Conservation (phyloP, 2,797 vertebrate species). For the Tiaroga cobitis region DNA sequence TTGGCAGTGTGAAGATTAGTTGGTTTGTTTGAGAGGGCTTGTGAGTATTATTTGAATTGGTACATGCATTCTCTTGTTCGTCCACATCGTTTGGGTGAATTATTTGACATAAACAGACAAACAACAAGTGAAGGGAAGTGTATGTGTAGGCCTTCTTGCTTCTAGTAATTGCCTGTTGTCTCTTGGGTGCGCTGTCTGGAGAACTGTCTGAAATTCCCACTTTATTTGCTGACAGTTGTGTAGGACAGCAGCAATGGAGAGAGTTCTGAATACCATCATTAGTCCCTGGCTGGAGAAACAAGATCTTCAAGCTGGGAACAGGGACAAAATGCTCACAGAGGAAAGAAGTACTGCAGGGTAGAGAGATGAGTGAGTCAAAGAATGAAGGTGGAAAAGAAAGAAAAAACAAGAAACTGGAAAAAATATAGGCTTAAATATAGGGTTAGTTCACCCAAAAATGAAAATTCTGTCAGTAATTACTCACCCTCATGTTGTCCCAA, state of each 20-base stretch:
- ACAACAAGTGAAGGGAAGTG: conserved; percentile 42
- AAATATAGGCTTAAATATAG: background rate
- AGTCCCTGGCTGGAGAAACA: conserved; percentile 69
- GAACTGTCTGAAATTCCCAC: conserved; percentile 55
- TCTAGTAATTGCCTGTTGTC: conserved; percentile 75
- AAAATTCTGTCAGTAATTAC: too few species aligned
- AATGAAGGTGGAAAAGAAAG: background rate
- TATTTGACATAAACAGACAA: conserved; percentile 51
- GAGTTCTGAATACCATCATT: conserved; percentile 75
- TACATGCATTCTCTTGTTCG: conserved; percentile 41
- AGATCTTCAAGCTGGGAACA: conserved; percentile 59
- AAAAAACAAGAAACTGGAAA: background rate
- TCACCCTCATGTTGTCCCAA: too few species aligned
- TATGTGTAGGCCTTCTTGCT: conserved; percentile 51
- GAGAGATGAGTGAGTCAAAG: conserved; percentile 55
- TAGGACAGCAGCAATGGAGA: conserved; percentile 73
- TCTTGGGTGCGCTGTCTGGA: conserved; percentile 69
- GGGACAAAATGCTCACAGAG: background rate
- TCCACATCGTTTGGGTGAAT: conserved; percentile 38
- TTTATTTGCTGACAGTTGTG: conserved; percentile 57
- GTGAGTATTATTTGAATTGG: conserved; percentile 30
- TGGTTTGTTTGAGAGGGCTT: conserved; percentile 1
- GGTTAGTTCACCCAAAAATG: too few species aligned
- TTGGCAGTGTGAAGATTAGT: conserved; percentile 46
- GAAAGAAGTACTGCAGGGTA: conserved; percentile 49